Conservation (phyloP, 2,113 vertebrate species). For the Lycaon pictus region DNA sequence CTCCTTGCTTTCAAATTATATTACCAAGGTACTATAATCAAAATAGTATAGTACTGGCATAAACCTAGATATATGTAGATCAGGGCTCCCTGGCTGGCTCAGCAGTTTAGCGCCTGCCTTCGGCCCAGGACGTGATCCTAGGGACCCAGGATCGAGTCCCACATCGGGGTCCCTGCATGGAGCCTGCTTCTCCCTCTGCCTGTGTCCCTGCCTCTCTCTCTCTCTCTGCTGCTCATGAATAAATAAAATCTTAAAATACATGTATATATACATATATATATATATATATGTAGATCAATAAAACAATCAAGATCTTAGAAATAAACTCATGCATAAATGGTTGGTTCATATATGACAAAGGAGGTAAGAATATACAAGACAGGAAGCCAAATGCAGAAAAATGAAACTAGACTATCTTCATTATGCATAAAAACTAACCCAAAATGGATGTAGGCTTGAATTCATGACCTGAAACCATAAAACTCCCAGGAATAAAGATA, state of each 20-base stretch:
- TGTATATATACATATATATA: too few species aligned
- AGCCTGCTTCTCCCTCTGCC: too few species aligned
- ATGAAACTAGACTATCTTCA: background rate
- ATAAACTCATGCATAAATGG: background rate
- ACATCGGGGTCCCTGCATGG: too few species aligned
- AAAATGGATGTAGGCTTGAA: background rate
- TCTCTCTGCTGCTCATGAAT: too few species aligned
- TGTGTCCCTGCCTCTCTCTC: too few species aligned
- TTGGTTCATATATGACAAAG: background rate
- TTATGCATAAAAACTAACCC: background rate
- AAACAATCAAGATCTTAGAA: background rate
- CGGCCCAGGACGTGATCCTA: too few species aligned
- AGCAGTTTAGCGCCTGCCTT: too few species aligned
- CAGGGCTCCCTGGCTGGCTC: too few species aligned
- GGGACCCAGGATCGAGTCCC: too few species aligned
- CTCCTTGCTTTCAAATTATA: background rate
- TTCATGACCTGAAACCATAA: background rate
- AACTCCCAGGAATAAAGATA: background rate
- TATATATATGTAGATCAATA: background rate
- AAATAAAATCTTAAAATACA: too few species aligned
- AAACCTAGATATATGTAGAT: background rate
- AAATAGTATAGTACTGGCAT: background rate
- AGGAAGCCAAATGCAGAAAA: background rate
- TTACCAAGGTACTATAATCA: background rate
- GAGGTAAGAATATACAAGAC: background rate